Evolutionary conservation across 2,888 invertebrate genomes (phyloP), one percentile per base, ranked within the genome.

Genomic region (Hemistola chrysoprasaria): DNA sequence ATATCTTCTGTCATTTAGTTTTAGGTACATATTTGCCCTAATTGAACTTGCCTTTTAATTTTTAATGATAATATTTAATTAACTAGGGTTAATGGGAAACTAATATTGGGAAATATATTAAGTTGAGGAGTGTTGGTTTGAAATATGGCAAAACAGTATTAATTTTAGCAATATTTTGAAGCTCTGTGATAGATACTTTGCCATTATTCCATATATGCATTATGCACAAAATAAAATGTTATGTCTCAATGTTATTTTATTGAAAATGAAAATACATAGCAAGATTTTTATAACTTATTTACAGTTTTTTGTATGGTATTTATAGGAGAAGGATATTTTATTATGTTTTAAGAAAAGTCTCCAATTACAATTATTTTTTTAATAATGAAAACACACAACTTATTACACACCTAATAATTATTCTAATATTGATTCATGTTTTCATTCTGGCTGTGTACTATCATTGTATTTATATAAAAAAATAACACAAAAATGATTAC

Each of bases 151-250:
- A 39, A 53, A 41, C 53, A 53, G 53, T 53, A 53, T 53, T 53
- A 50, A 53, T 37, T 40, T 59, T 56, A 51, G 55, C 47, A 56
- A 50, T 60, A 54, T 59, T 56, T 65, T 53, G 53, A 59, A 58
- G 56, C 53, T 66, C 78, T 78, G 78, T 78, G 78, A 78, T 78
- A 77, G 66, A 64, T 65, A 61, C 74, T 35, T 10, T 34, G 26
- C 21, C 72, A 70, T 65, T 61, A 48, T 51, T 59, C 7, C 1
- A 11, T 39, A 30, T 22, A 11, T 32, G 36, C 29, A 28, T 20
- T 16, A 33, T 30, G 21, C 16, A 16, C 16, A 16, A 16, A 16
- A 16, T 4, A 16, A n/a, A n/a, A n/a, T n/a, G n/a, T n/a, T n/a
- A n/a, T n/a, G n/a, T n/a, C n/a, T n/a, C n/a, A n/a, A n/a, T n/a